Evolutionary conservation across 2,888 invertebrate species (phyloP).

Genomic region (Unio pictorum): DNA sequence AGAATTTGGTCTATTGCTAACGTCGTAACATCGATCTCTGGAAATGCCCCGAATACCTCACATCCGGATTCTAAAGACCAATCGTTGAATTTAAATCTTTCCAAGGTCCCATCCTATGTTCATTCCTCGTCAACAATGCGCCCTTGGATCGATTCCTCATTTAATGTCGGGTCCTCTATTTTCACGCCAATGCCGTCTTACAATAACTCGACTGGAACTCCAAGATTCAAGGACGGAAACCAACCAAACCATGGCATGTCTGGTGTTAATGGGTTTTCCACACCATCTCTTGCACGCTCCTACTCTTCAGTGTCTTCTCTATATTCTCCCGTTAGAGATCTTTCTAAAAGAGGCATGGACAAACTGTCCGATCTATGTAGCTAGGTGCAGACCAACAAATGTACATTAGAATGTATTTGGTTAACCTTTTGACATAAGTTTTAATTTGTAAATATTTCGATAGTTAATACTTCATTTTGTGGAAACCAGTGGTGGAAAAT

Average conservation of each 20-base stretch:
- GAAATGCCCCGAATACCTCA: slow-evolving; percentile 19
- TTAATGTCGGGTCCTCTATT: slow-evolving; percentile 28
- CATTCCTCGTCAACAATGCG: slow-evolving; percentile 33
- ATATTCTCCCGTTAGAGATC: slow-evolving; percentile 42
- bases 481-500: too few relatives aligned
- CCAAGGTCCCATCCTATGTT: slow-evolving; percentile 32
- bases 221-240: slow-evolving; percentile 32
- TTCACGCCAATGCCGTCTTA: slow-evolving; percentile 35
- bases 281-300: slow-evolving; percentile 33
- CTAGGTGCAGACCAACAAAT: slow-evolving; percentile 5
- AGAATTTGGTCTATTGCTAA: slow-evolving; percentile 68
- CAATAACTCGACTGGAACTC: slow-evolving; percentile 27
- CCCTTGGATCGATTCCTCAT: slow-evolving; percentile 29
- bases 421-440: neutral
- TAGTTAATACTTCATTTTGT: too few relatives aligned
- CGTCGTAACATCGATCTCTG: slow-evolving; percentile 63
- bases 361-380: slow-evolving; percentile 29
- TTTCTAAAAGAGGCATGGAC: slow-evolving; percentile 29
- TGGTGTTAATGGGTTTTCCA: slow-evolving; percentile 39
- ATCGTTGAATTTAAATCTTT: slow-evolving; percentile 37
- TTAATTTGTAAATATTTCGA: neutral
- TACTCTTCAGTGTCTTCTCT: slow-evolving; percentile 44
- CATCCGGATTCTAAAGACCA: slow-evolving; percentile 36
- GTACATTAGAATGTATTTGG: neutral
- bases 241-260: slow-evolving; percentile 35